Evolutionary conservation across 2,888 invertebrate genomes (phyloP), one percentile per base, ranked within the genome.

Genomic region (Silvanus unidentatus): DNA sequence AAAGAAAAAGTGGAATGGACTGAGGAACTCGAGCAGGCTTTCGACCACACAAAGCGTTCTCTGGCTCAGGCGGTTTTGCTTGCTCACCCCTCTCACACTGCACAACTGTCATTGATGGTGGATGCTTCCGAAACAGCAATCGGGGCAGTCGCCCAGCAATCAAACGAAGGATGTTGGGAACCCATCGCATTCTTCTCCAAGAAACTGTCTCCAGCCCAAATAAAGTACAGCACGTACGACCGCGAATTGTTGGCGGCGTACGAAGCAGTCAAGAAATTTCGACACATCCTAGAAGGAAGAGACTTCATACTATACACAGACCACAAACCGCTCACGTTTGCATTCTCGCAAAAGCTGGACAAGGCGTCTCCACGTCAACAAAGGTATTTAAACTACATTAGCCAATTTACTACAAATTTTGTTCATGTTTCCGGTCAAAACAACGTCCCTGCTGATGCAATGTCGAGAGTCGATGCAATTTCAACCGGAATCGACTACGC

Each of bases 191-290:
- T 32, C 12, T 22, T 22, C 8, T 5, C 4, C 8, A 22, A 22
- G 8, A 22, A 22, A 8, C 22, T 22, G 4, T 22, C 22, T 22
- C 3, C 22, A 22, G 32, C 32, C 3, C 11, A 32, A 12, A 5
- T 8, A 32, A 32, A 32, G n/a, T 32, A 32, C 32, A 32, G 32
- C 32, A 9, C 32, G 12, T 32, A 32, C n/a, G 32, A 32, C n/a
- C 32, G 32, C 11, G 32, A 32, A 12, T 32, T 32, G 12, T 9
- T 32, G n/a, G 32, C 12, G n/a, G 12, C 12, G 3, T 32, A 32
- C 32, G 12, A 4, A 5, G 32, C 32, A 8, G 12, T 32, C 12
- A n/a, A 12, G n/a, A 3, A 32, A 4, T 32, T 32, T 12, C 32
- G 12, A 5, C 32, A 32, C n/a, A 8, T 32, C 10, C 5, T 32